Base-by-base conservation (phyloP, 1,140 invertebrate species). In the Aphaenogaster ashmeadi region DNA sequence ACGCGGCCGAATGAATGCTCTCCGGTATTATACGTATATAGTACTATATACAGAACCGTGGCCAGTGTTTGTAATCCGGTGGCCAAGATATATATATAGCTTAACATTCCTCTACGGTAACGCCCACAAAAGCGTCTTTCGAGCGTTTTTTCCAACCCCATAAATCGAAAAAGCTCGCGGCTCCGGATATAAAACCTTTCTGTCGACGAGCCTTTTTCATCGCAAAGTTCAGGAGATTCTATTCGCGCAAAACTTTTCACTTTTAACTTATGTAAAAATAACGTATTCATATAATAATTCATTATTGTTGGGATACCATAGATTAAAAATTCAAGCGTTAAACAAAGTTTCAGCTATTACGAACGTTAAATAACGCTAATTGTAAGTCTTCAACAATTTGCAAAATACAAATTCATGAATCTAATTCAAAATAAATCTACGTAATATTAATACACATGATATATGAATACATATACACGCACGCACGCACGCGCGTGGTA, bases 91-190 rank as follows among this genome's bases (percentile, higher is more conserved):
- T 64, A 36, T 64, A 64, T 38, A 36, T 62, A 36, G 27, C 60
- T 79, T 66, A 66, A 52, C 27, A 62, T 79, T 62, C 27, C 7
- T 21, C 27, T 62, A 36, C 7, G 56, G 6, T 47, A 44, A 77
- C 58, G 47, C 41, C 33, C 44, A 64, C 58, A 64, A 64, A 79
- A 79, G 58, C 77, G 9, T 79, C 44, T 64, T 64, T 78, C 75
- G 15, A 78, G 58, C 58, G 75, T 78, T 62, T 79, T 79, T 79
- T 79, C 77, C 75, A 78, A 62, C 41, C 56, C 27, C 60, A 64
- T 79, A 80, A 80, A 80, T 80, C 60, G 77, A 50, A 33, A 38
- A 38, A 9, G 18, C n/a, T 66, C n/a, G 60, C 41, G 4, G 8
- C 47, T 41, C 2, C 44, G 41, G 33, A 66, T 79, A 79, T 80